Percentiles rank a stretch among this genome's conserved stretches.
Evolutionary conservation across 2,113 vertebrate genomes (phyloP).

Genomic region (Chaenogobius annularis): DNA sequence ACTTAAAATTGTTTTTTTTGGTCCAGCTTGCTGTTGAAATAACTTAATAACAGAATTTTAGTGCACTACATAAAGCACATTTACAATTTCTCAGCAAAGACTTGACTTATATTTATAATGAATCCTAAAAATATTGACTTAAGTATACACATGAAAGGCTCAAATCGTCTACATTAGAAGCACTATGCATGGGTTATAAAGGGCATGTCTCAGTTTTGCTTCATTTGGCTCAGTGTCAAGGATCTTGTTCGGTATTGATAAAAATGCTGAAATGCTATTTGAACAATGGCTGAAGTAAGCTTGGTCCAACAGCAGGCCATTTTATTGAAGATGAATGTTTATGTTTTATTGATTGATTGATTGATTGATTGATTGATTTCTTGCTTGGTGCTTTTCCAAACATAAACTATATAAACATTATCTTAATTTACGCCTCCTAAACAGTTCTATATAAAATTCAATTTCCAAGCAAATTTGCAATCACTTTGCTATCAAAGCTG

Average conservation of each 20-base stretch:
- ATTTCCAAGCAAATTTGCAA: slow-evolving; percentile 44
- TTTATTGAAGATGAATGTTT: slow-evolving; percentile 35
- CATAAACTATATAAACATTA: slow-evolving; percentile 2
- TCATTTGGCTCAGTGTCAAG: slow-evolving; percentile 3
- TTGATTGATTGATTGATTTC: too few relatives aligned
- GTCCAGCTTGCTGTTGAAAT: background rate
- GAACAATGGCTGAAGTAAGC: slow-evolving; percentile 7
- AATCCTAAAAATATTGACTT: background rate
- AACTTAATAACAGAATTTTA: background rate
- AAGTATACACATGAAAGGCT: background rate
- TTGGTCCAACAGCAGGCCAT: slow-evolving; percentile 7
- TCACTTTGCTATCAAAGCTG: slow-evolving; percentile 40
- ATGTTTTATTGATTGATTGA: slow-evolving; percentile 8
- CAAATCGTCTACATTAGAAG: background rate
- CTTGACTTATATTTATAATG: slow-evolving; percentile 7
- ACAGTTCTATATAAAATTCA: slow-evolving; percentile 30
- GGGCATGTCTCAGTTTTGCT: background rate
- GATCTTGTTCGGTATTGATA: slow-evolving; percentile 28
- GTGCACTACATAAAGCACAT: slow-evolving; percentile 3
- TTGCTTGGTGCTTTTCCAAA: slow-evolving; percentile 15
- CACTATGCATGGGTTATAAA: background rate
- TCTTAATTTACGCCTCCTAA: slow-evolving; percentile 23
- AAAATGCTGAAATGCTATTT: slow-evolving; percentile 15
- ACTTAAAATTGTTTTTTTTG: too few relatives aligned
- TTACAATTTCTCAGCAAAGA: slow-evolving; percentile 8